Evolutionary conservation across 1,140 invertebrate genomes (phyloP).

Genomic region (Ostrea edulis): DNA sequence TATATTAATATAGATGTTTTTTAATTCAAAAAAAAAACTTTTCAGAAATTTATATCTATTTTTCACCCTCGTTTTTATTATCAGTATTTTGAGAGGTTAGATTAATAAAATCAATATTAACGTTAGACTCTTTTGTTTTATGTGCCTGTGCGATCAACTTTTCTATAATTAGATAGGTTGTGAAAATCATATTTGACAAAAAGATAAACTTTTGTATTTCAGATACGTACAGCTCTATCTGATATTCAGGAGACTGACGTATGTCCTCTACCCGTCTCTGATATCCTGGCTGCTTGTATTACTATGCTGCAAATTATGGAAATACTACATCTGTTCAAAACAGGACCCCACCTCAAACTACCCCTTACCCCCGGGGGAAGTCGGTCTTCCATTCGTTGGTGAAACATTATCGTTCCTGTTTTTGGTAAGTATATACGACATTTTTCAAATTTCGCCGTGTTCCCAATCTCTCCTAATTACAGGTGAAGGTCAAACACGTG

Average conservation of each 20-base stretch:
- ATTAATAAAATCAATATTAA: neutral
- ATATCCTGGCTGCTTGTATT: constrained; percentile 47
- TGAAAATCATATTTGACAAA: no score
- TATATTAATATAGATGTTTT: neutral
- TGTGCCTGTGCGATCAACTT: neutral
- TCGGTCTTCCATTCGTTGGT: constrained; percentile 71
- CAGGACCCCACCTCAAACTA: constrained; percentile 52
- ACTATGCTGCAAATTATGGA: constrained; percentile 61
- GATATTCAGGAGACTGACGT: neutral
- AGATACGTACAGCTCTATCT: neutral
- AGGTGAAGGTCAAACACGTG: neutral
- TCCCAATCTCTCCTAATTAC: neutral
- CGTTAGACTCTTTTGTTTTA: neutral
- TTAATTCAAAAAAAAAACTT: neutral
- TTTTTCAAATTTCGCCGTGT: neutral
- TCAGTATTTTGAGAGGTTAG: neutral
- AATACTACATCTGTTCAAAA: constrained; percentile 56
- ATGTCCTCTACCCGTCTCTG: neutral
- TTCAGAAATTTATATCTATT: neutral
- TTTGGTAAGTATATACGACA: constrained; percentile 57
- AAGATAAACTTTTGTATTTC: neutral
- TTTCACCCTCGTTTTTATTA: neutral
- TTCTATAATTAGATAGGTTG: no score
- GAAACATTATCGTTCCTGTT: constrained; percentile 69
- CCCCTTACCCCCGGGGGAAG: constrained; percentile 70